Percentiles rank a stretch among this genome's conserved stretches.
Conservation (phyloP, 2,113 vertebrate genomes). For the Lampris incognitus region DNA sequence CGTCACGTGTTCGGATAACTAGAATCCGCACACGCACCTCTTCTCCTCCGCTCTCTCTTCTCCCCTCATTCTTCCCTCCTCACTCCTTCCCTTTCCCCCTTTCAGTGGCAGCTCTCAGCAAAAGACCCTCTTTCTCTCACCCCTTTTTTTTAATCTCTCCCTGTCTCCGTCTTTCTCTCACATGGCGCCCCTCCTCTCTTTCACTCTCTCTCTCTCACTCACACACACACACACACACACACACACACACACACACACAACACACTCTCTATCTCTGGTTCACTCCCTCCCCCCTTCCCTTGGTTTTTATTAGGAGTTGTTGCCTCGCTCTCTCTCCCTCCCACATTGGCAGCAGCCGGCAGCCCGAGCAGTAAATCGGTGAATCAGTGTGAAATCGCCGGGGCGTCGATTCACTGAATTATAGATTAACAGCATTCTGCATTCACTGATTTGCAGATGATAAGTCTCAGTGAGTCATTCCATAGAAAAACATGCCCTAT, state of each 20-base stretch:
- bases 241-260: no score
- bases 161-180: conserved; percentile 10
- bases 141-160: conserved; percentile 51
- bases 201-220: conserved; percentile 11
- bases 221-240: conserved; percentile 12
- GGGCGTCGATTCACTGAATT: conserved; percentile 66
- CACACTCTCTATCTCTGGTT: conserved; percentile 26
- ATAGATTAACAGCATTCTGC: conserved; percentile 50
- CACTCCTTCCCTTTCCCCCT: conserved; percentile 52
- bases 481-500: conserved; percentile 27
- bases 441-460: conserved; percentile 51
- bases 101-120: conserved; percentile 50
- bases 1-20: conserved; percentile 71
- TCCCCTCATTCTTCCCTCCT: background rate
- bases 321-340: conserved; percentile 37
- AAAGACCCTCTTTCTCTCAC: conserved; percentile 54
- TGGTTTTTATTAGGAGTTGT: conserved; percentile 53
- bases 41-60: background rate
- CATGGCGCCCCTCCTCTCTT: conserved; percentile 43
- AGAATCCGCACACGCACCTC: conserved; percentile 33
- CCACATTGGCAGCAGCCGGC: conserved; percentile 41
- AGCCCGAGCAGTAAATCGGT: conserved; percentile 40
- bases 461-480: conserved; percentile 43
- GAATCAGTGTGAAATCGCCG: conserved; percentile 64
- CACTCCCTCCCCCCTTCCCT: conserved; percentile 32